These are phyloP conservation scores for Lordiphosa clarofinis DNA, from an alignment of 1,140 invertebrate species.

Conservation along the genomic window DNA sequence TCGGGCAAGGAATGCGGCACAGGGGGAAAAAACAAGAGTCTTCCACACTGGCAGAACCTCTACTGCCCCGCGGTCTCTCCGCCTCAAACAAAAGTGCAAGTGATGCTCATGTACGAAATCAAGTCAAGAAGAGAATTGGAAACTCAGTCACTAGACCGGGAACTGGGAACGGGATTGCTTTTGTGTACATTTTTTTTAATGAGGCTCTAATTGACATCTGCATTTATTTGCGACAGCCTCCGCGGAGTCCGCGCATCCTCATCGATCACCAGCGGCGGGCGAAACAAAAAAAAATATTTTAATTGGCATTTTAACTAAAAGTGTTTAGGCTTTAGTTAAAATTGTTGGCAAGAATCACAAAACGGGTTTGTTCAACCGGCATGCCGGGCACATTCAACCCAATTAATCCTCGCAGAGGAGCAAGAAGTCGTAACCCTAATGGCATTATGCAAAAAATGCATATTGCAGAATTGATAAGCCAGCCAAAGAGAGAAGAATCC, in stretches of 20 bases:
- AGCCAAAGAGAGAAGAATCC: conserved; percentile 11
- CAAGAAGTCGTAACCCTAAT: conserved; percentile 33
- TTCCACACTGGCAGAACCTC: too few relatives aligned
- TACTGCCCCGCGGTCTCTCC: conserved; percentile 6
- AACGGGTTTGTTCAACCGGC: conserved; percentile 67
- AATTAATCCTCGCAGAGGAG: conserved; percentile 58
- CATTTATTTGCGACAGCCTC: conserved; percentile 68
- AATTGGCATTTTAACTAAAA: conserved; percentile 80
- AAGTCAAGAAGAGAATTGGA: conserved; percentile 25
- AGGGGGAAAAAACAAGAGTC: too few relatives aligned
- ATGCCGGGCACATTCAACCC: conserved; percentile 33
- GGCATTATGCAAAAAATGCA: conserved; percentile 72
- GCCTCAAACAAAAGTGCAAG: conserved; percentile 68
- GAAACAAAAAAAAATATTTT: conserved; percentile 70
- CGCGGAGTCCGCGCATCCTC: conserved; percentile 17
- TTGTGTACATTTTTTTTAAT: conserved; percentile 69
- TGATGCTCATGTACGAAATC: conserved; percentile 73
- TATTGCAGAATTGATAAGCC: conserved; percentile 70
- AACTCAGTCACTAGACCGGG: conserved; percentile 46
- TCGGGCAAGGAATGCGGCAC: too few relatives aligned
- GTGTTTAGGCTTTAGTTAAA: conserved; percentile 80
- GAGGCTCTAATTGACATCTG: conserved; percentile 80
- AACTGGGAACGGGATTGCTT: conserved; percentile 17
- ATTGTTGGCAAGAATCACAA: conserved; percentile 54
- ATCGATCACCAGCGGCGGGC: conserved; percentile 59